Evolutionary conservation across 2,888 invertebrate species (phyloP).

Genomic region (Linnaemya tessellans): DNA sequence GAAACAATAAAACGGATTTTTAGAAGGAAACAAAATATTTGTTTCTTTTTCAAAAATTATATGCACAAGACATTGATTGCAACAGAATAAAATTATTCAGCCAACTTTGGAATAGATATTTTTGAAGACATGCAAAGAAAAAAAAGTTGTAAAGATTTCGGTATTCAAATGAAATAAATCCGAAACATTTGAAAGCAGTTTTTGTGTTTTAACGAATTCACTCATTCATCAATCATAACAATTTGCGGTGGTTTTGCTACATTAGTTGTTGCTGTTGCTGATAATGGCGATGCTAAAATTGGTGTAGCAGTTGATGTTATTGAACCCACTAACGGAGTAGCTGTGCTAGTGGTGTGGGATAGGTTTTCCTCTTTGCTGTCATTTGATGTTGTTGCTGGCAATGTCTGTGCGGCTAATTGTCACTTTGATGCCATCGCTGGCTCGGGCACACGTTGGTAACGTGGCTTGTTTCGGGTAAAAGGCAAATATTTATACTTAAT

Average conservation of each 20-base stretch:
- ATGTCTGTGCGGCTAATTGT: constrained; percentile 84
- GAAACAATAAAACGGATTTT: constrained; percentile 26
- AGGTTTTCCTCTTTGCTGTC: constrained; percentile 72
- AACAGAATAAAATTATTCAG: constrained; percentile 75
- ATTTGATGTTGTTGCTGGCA: constrained; percentile 75
- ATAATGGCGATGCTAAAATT: constrained; percentile 75
- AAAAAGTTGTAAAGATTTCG: constrained; percentile 4
- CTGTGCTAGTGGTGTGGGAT: constrained; percentile 71
- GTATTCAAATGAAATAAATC: constrained; percentile 37
- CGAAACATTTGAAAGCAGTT: constrained; percentile 43
- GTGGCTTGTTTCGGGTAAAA: constrained; percentile 98
- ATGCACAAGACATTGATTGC: constrained; percentile 80
- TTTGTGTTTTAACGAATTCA: constrained; percentile 69
- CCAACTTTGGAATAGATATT: constrained; percentile 40
- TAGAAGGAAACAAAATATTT: constrained; percentile 2
- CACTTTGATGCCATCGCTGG: constrained; percentile 82
- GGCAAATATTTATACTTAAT: constrained; percentile 99
- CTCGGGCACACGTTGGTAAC: constrained; percentile 89
- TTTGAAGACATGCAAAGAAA: constrained; percentile 36
- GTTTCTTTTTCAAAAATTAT: constrained; percentile 63
- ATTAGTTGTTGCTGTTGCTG: constrained; percentile 73
- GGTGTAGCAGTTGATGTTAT: constrained; percentile 75
- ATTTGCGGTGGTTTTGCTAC: constrained; percentile 82
- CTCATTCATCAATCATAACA: constrained; percentile 81
- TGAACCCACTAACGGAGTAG: constrained; percentile 73